Conservation (phyloP, 2,797 vertebrate species). For the Epinephelus coioides region DNA sequence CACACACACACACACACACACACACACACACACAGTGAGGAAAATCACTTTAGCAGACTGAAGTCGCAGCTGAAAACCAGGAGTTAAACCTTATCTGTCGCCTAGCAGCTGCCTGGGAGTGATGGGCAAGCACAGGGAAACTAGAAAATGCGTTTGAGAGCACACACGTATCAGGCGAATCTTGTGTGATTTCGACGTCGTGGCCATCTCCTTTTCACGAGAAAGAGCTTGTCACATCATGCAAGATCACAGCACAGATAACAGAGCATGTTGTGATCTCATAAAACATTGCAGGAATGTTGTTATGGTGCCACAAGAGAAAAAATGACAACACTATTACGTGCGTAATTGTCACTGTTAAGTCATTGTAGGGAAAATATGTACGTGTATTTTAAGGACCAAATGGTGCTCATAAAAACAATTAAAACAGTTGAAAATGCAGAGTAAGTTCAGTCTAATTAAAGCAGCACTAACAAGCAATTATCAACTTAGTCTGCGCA, state of each 20-base stretch:
- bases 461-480: conserved; percentile 21
- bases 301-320: neutral
- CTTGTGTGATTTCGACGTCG: conserved; percentile 44
- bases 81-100: conserved; percentile 59
- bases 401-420: neutral
- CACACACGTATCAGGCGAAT: conserved; percentile 35
- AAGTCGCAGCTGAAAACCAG: conserved; percentile 48
- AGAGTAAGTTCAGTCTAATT: conserved; percentile 7
- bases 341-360: conserved; percentile 19
- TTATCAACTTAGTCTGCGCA: conserved; percentile 31
- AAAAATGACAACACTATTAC: neutral
- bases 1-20: conserved; percentile 20
- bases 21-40: conserved; percentile 19
- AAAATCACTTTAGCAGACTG: conserved; percentile 46
- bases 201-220: conserved; percentile 18
- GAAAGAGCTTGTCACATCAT: conserved; percentile 13
- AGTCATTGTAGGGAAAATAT: neutral
- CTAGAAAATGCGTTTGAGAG: conserved; percentile 49
- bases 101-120: conserved; percentile 51
- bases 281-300: neutral
- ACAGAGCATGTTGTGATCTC: neutral
- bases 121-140: conserved; percentile 43
- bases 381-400: neutral
- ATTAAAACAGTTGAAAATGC: conserved; percentile 13
- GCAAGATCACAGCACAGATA: conserved; percentile 18